A percentile compares a stretch with the other conserved stretches of the same genome.
Evolutionary conservation across 2,797 vertebrate genomes (phyloP).

Genomic region (Lepus oiostolus): DNA sequence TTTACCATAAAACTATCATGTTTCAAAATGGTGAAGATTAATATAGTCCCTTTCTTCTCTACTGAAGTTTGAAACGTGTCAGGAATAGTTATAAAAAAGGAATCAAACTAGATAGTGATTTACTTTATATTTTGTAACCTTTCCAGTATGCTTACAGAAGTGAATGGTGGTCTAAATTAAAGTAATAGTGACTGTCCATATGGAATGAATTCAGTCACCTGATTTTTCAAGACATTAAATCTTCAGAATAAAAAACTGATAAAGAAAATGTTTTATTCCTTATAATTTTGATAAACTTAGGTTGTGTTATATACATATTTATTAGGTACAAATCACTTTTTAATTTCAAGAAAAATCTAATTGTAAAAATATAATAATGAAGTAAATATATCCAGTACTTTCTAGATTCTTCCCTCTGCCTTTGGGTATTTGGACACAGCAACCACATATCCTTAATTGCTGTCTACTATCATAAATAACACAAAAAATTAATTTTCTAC

Average conservation of each 20-base stretch:
- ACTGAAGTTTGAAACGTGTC: slow-evolving; percentile 30
- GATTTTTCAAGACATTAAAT: slow-evolving; percentile 53
- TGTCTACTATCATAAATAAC: neutral
- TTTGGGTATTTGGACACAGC: neutral
- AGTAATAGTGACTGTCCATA: neutral
- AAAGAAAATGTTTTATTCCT: slow-evolving; percentile 32
- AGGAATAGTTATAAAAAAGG: slow-evolving; percentile 4
- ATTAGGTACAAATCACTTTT: neutral
- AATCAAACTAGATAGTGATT: slow-evolving; percentile 32
- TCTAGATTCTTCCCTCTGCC: neutral
- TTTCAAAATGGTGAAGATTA: slow-evolving; percentile 16
- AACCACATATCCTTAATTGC: neutral
- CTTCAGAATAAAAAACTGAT: slow-evolving; percentile 54
- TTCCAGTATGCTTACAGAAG: neutral
- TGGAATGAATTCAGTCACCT: slow-evolving; percentile 19
- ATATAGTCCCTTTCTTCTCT: neutral
- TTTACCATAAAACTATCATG: neutral
- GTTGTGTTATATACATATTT: slow-evolving; percentile 1
- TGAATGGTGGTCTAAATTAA: neutral
- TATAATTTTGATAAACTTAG: neutral
- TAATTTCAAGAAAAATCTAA: slow-evolving; percentile 49
- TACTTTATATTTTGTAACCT: slow-evolving; percentile 43
- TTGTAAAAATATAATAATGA: neutral
- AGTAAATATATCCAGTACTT: neutral
- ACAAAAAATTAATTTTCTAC: slow-evolving; percentile 26